Conservation (phyloP, 2,888 invertebrate genomes). For the Balanococcus diminutus region DNA sequence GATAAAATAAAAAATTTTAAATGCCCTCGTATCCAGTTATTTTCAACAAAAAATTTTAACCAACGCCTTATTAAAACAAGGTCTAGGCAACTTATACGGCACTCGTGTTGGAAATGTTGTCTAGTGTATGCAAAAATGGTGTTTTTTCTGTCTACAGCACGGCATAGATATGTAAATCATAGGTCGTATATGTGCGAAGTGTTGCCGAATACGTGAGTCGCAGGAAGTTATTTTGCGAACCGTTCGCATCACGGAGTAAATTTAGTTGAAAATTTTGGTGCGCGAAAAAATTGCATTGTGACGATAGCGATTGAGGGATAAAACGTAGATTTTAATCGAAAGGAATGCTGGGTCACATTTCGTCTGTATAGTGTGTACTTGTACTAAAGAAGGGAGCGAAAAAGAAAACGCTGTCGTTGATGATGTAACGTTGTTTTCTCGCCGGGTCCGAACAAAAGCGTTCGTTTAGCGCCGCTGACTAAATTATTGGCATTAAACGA, state of each 20-base stretch:
- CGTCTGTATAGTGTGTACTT: not conserved
- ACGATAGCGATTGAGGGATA: not conserved
- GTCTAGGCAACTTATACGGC: not conserved
- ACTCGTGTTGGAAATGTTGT: not conserved
- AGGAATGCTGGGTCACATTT: conserved; percentile 24
- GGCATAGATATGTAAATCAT: not conserved
- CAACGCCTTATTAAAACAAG: not conserved
- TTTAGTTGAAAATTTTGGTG: not conserved
- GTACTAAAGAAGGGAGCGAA: not conserved
- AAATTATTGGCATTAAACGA: conserved; percentile 46
- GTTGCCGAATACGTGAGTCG: not conserved
- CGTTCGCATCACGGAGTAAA: not conserved
- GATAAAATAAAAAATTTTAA: too few species aligned
- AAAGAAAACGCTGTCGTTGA: not conserved
- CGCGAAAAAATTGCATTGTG: not conserved
- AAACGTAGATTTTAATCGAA: conserved; percentile 44
- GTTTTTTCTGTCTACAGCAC: not conserved
- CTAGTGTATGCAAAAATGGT: not conserved
- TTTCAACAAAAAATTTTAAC: not conserved
- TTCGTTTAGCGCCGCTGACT: conserved; percentile 44
- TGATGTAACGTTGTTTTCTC: conserved; percentile 41
- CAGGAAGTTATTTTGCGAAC: not conserved
- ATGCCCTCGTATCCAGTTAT: too few species aligned
- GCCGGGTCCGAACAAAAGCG: conserved; percentile 45
- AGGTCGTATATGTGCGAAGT: not conserved